These are phyloP conservation scores for Colletes collaris DNA, from an alignment of 2,888 invertebrate genomes.

Conservation along the genomic window DNA sequence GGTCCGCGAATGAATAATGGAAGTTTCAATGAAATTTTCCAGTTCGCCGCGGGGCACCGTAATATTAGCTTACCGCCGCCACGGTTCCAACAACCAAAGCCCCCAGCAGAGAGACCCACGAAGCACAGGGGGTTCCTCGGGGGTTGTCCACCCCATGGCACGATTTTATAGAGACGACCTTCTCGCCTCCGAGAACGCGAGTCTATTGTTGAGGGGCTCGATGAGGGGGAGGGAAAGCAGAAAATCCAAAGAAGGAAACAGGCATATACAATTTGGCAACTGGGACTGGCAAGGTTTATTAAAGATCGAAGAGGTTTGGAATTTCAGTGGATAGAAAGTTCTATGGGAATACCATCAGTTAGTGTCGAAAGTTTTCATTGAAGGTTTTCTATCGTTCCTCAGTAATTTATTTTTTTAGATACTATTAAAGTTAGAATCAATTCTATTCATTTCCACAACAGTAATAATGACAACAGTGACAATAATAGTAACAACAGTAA, in stretches of 20 bases:
- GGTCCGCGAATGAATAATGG: conserved; percentile 80
- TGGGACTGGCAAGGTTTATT: conserved; percentile 15
- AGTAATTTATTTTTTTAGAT: too few species aligned
- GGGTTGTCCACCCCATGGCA: conserved; percentile 55
- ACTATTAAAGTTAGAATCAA: too few species aligned
- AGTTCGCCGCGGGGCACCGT: conserved; percentile 81
- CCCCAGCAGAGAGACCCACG: conserved; percentile 58
- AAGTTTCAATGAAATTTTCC: conserved; percentile 83
- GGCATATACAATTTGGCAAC: conserved; percentile 16
- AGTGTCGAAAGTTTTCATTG: too few species aligned
- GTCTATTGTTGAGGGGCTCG: conserved; percentile 35
- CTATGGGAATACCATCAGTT: too few species aligned
- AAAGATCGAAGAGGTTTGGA: too few species aligned
- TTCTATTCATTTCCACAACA: too few species aligned
- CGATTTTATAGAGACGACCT: conserved; percentile 57
- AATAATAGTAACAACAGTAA: too few species aligned
- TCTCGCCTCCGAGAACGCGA: conserved; percentile 57
- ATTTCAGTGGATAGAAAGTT: too few species aligned
- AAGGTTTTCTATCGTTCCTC: too few species aligned
- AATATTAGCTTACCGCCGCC: conserved; percentile 81
- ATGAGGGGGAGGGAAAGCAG: background rate
- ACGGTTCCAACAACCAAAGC: conserved; percentile 61
- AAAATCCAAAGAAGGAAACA: conserved; percentile 28
- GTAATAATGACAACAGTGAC: too few species aligned
- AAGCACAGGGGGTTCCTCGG: conserved; percentile 33